A percentile compares a stretch with the other conserved stretches of the same genome.
phyloP scores from a whole-genome alignment of 2,797 vertebrate species.

The Enteromius thamalakanensis region DNA sequence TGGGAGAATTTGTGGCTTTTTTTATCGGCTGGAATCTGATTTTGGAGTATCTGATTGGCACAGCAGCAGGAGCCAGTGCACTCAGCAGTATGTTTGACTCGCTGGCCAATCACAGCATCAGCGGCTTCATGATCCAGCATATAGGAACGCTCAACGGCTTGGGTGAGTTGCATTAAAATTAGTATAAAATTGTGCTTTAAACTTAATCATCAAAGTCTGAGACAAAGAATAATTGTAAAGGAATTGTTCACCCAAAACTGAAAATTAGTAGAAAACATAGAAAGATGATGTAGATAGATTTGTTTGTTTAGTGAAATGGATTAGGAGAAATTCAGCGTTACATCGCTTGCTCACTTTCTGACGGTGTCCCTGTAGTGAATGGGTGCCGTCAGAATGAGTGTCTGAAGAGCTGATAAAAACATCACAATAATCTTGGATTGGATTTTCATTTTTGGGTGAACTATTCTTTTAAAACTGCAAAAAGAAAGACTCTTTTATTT shows the following conservation, averaged over 20 bases:
- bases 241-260: not conserved
- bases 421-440: not conserved
- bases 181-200: not conserved
- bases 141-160: constrained; percentile 89
- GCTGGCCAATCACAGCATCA: constrained; percentile 95
- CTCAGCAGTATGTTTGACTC: constrained; percentile 99
- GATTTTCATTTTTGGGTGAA: not conserved
- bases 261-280: not conserved
- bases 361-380: not conserved
- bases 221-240: not conserved
- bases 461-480: not conserved
- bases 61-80: constrained; percentile 92
- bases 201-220: not conserved
- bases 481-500: not conserved
- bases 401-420: not conserved
- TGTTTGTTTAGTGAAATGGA: not conserved
- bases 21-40: constrained; percentile 99
- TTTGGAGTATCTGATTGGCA: constrained; percentile 97
- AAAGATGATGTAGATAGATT: not conserved
- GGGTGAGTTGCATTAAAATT: constrained; percentile 76
- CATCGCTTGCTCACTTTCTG: not conserved
- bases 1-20: constrained; percentile 96
- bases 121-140: constrained; percentile 88
- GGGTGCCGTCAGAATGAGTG: not conserved
- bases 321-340: not conserved